Evolutionary conservation across 2,888 invertebrate genomes (phyloP).

Genomic region (Esperia sulphurella): DNA sequence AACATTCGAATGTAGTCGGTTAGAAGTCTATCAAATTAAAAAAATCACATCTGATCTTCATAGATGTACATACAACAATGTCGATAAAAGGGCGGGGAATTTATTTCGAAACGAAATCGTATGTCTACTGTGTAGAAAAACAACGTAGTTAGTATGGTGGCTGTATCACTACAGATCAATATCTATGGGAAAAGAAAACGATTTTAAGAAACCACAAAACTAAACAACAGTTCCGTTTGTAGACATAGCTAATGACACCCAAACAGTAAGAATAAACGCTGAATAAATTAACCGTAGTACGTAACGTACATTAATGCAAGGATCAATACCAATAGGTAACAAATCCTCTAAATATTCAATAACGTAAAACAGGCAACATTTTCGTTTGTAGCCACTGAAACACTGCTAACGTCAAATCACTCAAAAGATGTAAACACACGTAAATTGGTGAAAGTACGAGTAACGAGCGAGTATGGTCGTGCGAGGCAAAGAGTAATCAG

Average conservation of each 20-base stretch:
- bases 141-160: slow-evolving; percentile 63
- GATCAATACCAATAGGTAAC: too few relatives aligned
- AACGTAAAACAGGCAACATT: neutral
- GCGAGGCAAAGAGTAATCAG: neutral
- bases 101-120: slow-evolving; percentile 76
- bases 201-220: neutral
- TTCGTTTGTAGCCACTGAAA: neutral
- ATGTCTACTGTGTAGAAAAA: slow-evolving; percentile 79
- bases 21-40: slow-evolving; percentile 4
- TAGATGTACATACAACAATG: slow-evolving; percentile 38
- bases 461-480: neutral
- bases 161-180: slow-evolving; percentile 29
- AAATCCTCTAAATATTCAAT: too few relatives aligned
- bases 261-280: too few relatives aligned
- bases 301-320: too few relatives aligned
- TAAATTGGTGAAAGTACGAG: too few relatives aligned
- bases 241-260: too few relatives aligned
- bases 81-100: slow-evolving; percentile 50
- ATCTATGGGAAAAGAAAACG: neutral
- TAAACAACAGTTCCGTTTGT: too few relatives aligned
- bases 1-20: neutral
- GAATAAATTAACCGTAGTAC: too few relatives aligned
- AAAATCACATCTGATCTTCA: slow-evolving; percentile 2
- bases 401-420: neutral
- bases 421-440: too few relatives aligned